Conservation (phyloP, 1,140 invertebrate genomes). For the Scaptomyza hsui region DNA sequence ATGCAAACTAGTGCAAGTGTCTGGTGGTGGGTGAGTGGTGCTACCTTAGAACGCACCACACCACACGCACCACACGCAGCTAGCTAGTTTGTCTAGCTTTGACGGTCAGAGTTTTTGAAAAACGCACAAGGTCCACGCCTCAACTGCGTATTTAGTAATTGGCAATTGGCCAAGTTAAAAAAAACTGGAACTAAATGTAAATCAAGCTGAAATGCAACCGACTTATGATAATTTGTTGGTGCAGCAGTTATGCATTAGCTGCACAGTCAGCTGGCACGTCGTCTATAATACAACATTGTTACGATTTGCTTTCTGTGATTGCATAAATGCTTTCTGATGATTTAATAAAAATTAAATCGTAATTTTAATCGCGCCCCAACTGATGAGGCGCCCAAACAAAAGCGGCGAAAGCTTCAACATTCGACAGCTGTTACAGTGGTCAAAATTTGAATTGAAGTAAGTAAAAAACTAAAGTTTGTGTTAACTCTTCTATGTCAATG, state of each 20-base stretch:
- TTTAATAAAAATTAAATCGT: slow-evolving; percentile 80
- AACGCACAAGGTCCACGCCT: slow-evolving; percentile 21
- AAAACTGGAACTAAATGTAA: slow-evolving; percentile 2
- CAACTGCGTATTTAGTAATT: slow-evolving; percentile 21
- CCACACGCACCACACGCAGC: not conserved
- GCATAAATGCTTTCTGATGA: slow-evolving; percentile 75
- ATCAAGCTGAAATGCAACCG: not conserved
- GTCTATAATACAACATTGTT: slow-evolving; percentile 16
- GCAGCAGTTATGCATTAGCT: slow-evolving; percentile 39
- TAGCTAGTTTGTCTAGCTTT: slow-evolving; percentile 11
- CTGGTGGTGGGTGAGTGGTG: slow-evolving; percentile 14
- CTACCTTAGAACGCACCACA: slow-evolving; percentile 56
- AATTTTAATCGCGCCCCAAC: slow-evolving; percentile 69
- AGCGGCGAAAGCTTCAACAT: slow-evolving; percentile 66
- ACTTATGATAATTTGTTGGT: slow-evolving; percentile 3
- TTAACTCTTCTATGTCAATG: not conserved
- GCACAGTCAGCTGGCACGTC: slow-evolving; percentile 12
- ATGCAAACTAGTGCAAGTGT: slow-evolving; percentile 18
- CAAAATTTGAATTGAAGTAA: not conserved
- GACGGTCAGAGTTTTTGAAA: slow-evolving; percentile 28
- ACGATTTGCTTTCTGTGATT: slow-evolving; percentile 57
- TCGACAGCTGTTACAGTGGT: slow-evolving; percentile 36
- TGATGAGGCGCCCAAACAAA: slow-evolving; percentile 22
- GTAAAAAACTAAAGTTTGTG: too few species aligned
- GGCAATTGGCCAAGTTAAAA: slow-evolving; percentile 34